Conservation (phyloP, 2,113 vertebrate species). For the Neotoma lepida region DNA sequence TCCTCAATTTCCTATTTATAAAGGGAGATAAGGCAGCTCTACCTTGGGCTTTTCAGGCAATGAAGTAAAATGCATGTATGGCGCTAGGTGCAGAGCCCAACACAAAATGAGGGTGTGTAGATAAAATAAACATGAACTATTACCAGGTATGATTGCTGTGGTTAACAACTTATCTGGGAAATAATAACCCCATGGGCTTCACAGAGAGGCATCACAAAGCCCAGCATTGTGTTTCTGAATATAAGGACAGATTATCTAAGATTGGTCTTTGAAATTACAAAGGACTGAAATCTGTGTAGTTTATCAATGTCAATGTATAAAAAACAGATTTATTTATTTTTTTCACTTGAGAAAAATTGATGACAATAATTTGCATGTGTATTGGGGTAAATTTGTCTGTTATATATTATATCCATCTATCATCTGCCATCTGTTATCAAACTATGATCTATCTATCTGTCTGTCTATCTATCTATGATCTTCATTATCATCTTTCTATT, state of each 20-base stretch:
- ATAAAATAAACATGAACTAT: slow-evolving; percentile 43
- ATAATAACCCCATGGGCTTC: neutral
- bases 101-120: neutral
- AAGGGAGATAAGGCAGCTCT: neutral
- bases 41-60: neutral
- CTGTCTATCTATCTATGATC: too few relatives aligned
- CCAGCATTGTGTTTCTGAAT: neutral
- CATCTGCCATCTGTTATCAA: neutral
- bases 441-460: neutral
- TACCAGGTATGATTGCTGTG: neutral
- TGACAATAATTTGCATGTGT: slow-evolving; percentile 15
- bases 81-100: neutral
- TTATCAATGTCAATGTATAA: neutral
- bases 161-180: slow-evolving; percentile 9
- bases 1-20: neutral
- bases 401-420: neutral
- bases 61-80: neutral
- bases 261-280: neutral
- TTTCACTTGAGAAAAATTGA: neutral
- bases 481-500: neutral
- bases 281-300: neutral
- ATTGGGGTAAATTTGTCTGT: neutral
- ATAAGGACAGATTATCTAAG: neutral
- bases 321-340: neutral
- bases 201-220: neutral